Conservation (phyloP, 2,113 vertebrate species). For the Tinamus guttatus region DNA sequence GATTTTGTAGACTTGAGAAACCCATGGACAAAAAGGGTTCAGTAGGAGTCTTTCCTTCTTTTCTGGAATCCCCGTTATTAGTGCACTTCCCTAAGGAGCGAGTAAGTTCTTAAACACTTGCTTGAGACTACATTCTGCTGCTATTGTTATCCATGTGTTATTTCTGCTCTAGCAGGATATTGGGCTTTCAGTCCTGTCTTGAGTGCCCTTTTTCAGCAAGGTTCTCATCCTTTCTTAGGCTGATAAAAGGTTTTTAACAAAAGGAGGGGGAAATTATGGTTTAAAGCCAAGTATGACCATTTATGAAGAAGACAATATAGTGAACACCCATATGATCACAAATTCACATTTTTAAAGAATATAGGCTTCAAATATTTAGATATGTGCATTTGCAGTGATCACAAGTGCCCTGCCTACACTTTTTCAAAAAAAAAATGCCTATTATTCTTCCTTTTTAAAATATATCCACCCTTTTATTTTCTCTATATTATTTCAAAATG, state of each 20-base stretch:
- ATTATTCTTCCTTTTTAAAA: background rate
- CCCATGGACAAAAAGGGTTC: background rate
- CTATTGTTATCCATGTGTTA: background rate
- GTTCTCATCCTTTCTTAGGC: background rate
- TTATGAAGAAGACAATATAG: background rate
- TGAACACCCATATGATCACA: background rate
- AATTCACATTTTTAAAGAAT: background rate
- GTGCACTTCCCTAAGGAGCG: background rate
- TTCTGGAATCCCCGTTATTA: background rate
- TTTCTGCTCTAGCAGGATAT: background rate
- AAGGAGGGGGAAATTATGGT: background rate
- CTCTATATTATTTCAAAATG: background rate
- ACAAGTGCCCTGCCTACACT: background rate
- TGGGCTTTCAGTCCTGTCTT: background rate
- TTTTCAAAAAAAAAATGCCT: background rate
- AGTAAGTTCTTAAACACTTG: background rate
- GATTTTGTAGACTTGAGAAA: background rate
- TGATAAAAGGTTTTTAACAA: background rate
- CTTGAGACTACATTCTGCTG: background rate
- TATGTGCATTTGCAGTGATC: background rate
- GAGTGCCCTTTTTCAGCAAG: too few species aligned
- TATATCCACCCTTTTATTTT: too few species aligned
- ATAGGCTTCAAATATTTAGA: background rate
- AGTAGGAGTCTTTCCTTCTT: accelerated
- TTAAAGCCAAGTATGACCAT: background rate